These are phyloP conservation scores for Oedothorax gibbosus DNA, from an alignment of 1,140 invertebrate species.

Conservation along the genomic window DNA sequence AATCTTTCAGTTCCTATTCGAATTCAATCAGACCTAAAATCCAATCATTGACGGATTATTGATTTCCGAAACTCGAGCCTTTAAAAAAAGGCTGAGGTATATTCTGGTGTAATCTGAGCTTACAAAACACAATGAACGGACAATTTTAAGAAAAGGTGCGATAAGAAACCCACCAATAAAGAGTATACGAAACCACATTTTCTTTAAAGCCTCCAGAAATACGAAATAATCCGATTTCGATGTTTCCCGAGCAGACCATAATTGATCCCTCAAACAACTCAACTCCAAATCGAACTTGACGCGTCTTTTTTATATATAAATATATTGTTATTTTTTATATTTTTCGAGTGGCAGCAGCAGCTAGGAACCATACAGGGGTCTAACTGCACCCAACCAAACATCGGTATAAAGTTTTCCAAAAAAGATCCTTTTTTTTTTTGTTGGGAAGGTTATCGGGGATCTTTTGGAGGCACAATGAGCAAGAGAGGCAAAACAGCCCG, in stretches of 20 bases:
- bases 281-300: conserved; percentile 15
- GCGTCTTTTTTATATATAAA: background rate
- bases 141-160: background rate
- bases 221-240: conserved; percentile 36
- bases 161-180: background rate
- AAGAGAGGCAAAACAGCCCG: background rate
- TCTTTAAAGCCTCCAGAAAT: background rate
- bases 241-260: conserved; percentile 15
- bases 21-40: too few relatives aligned
- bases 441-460: conserved; percentile 8
- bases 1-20: too few relatives aligned
- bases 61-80: too few relatives aligned
- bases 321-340: too few relatives aligned
- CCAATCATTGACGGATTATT: too few relatives aligned
- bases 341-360: too few relatives aligned
- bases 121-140: background rate
- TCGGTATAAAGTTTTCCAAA: conserved; percentile 23
- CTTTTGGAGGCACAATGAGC: background rate
- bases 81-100: too few relatives aligned
- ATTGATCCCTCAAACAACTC: conserved; percentile 44
- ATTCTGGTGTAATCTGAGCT: too few relatives aligned
- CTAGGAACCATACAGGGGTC: background rate
- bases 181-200: background rate
- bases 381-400: conserved; percentile 24
- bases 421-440: too few relatives aligned